Evolutionary conservation across 2,113 vertebrate genomes (phyloP).

Genomic region (Amblyornis subalaris): DNA sequence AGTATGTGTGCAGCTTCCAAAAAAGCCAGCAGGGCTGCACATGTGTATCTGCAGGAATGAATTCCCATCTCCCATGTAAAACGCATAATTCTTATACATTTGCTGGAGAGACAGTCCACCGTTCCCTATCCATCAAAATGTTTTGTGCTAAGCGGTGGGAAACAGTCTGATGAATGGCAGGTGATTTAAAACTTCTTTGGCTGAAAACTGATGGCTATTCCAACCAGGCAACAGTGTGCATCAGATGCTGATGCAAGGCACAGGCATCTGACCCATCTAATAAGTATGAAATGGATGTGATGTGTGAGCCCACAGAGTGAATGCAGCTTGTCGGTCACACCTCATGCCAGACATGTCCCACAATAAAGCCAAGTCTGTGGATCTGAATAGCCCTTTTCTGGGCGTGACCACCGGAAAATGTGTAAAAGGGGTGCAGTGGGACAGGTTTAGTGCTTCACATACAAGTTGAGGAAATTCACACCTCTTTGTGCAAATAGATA

Average conservation of each 20-base stretch:
- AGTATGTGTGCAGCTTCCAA: neutral
- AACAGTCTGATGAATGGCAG: neutral
- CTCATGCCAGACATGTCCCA: neutral
- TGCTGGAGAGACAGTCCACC: neutral
- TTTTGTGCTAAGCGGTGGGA: neutral
- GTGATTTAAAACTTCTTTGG: neutral
- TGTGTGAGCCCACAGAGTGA: neutral
- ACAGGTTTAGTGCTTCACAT: neutral
- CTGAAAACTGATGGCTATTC: neutral
- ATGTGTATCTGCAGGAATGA: neutral
- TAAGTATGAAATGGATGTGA: accelerated
- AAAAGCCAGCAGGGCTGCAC: conserved; percentile 4
- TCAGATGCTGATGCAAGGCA: neutral
- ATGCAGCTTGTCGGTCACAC: neutral
- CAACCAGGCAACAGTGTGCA: neutral
- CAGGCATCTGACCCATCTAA: neutral
- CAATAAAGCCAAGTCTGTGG: neutral
- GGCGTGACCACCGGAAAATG: neutral
- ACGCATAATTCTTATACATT: neutral
- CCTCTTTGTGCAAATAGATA: neutral
- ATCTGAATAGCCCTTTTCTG: neutral
- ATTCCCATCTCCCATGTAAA: conserved; percentile 1
- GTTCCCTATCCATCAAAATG: neutral
- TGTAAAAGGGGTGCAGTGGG: neutral
- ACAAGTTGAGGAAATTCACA: neutral